Evolutionary conservation across 2,888 invertebrate genomes (phyloP).

Genomic region (Nemoura dubitans): DNA sequence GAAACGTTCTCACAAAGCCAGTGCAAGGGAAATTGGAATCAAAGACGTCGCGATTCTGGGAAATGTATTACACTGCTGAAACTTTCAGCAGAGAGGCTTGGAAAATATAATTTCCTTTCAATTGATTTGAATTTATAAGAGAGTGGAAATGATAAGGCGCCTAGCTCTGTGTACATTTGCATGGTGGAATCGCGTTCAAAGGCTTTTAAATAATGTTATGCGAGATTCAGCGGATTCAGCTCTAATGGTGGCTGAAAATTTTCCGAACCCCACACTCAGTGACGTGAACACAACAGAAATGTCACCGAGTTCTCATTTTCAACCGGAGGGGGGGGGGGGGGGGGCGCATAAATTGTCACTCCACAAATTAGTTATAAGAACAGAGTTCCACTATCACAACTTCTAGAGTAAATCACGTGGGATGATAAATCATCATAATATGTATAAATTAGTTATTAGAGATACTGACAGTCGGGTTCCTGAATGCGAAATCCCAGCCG

Average conservation of each 20-base stretch:
- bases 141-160: not conserved
- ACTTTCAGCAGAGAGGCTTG: not conserved
- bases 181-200: not conserved
- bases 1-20: not conserved
- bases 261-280: not conserved
- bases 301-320: not conserved
- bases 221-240: too few relatives aligned
- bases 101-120: constrained; percentile 2
- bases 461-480: not conserved
- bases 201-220: not conserved
- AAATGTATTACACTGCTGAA: not conserved
- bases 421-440: constrained; percentile 7
- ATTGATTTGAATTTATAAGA: not conserved
- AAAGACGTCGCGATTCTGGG: not conserved
- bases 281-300: not conserved
- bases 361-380: not conserved
- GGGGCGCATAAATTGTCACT: not conserved
- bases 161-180: not conserved
- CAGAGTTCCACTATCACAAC: not conserved
- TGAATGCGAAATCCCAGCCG: not conserved
- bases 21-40: not conserved
- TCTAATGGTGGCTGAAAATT: not conserved
- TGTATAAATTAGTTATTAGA: not conserved
- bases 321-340: too few relatives aligned
- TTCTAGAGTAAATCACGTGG: not conserved